Conservation (phyloP, 2,797 vertebrate genomes). For the Danio albolineatus region DNA sequence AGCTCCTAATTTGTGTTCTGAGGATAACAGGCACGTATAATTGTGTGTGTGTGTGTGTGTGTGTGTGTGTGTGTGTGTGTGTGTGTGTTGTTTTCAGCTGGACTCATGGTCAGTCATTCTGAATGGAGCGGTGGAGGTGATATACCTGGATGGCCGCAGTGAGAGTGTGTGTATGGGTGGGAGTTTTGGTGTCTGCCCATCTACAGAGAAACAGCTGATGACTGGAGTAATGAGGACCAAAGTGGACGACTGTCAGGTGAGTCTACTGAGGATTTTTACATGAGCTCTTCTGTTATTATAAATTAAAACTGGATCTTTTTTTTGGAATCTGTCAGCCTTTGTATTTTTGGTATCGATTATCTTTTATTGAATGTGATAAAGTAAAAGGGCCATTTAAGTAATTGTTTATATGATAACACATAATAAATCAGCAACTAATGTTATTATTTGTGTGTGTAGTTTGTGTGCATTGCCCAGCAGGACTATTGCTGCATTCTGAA, state of each 20-base stretch:
- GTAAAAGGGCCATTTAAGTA: not conserved
- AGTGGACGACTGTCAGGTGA: slow-evolving; percentile 98
- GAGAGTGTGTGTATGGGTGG: slow-evolving; percentile 98
- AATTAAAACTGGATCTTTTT: not conserved
- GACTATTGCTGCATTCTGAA: slow-evolving; percentile 99
- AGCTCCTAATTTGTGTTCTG: not conserved
- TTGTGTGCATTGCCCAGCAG: slow-evolving; percentile 98
- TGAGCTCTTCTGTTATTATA: not conserved
- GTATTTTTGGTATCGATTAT: not conserved
- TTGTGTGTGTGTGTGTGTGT: slow-evolving; percentile 15
- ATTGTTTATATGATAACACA: not conserved
- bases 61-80: too few species aligned
- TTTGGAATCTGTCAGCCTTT: not conserved
- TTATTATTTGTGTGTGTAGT: slow-evolving; percentile 71
- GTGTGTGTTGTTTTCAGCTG: slow-evolving; percentile 83
- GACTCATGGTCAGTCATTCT: slow-evolving; percentile 99
- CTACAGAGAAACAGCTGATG: slow-evolving; percentile 98
- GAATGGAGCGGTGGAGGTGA: slow-evolving; percentile 98
- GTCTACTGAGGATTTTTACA: not conserved
- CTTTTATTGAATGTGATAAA: not conserved
- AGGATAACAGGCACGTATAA: not conserved
- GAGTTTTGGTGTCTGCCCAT: slow-evolving; percentile 97
- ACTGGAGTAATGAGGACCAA: slow-evolving; percentile 99
- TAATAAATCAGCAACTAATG: not conserved
- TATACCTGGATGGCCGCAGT: slow-evolving; percentile 88